Evolutionary conservation across 1,140 invertebrate genomes (phyloP), one percentile per base, ranked within the genome.

Genomic region (Mya arenaria): DNA sequence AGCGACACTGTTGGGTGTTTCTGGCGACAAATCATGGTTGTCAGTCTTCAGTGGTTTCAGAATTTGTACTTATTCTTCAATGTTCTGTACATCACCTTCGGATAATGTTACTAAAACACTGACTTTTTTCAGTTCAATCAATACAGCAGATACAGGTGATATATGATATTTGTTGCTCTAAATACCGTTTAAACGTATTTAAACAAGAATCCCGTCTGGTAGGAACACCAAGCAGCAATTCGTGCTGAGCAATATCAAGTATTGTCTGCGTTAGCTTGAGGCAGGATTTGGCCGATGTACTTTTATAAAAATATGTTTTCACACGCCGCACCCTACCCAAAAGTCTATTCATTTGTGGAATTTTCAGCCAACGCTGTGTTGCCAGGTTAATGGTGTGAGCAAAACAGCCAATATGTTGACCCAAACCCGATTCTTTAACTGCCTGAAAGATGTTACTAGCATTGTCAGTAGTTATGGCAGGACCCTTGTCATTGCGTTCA

Each of bases 401-500:
- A 36, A 56, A 73, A 34, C 69, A 73, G 8, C 48, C 48, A 30
- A 73, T 23, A 73, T 73, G 52, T 34, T 48, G 66, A 13, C 25
- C 36, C n/a, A 78, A 72, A 32, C 52, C 56, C 4, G 74, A 39
- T 8, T 25, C 41, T 32, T 66, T 62, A 36, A 73, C 56, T 25
- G 66, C 65, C 13, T 36, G 36, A 55, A 73, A 69, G 10, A 83
- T 78, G 28, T 69, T 72, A 37, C 15, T 60, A 13, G 60, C 82
- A 65, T 82, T 82, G 44, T 75, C 71, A 28, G 80, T 82, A 1
- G 37, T 36, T n/a, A 74, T 28, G 25, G 60, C 39, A n/a, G 44
- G 65, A 19, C 36, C 52, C 17, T 52, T 34, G 41, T 34, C 32
- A 37, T 73, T 25, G 8, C 37, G 15, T 15, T n/a, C 15, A 6